Percentiles rank a stretch among this genome's conserved stretches.
Evolutionary conservation across 2,113 vertebrate genomes (phyloP).

Genomic region (Polypterus senegalus): DNA sequence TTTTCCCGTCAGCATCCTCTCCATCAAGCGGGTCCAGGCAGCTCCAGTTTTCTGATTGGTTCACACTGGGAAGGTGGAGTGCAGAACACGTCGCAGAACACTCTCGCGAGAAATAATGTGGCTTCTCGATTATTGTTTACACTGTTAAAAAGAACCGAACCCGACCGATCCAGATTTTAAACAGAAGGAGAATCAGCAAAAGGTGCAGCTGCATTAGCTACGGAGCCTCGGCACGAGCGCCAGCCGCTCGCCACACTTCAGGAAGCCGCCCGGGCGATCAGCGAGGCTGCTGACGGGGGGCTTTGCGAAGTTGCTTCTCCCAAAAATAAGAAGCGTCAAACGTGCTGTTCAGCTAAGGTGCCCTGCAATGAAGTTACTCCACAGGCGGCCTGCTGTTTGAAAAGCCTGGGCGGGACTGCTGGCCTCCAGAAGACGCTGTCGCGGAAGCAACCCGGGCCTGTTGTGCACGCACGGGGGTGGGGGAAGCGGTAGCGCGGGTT

Average conservation of each 20-base stretch:
- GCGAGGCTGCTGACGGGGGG: constrained; percentile 30
- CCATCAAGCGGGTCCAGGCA: too few species aligned
- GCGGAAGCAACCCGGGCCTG: constrained; percentile 24
- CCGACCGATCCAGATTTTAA: constrained; percentile 52
- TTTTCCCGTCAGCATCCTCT: too few species aligned
- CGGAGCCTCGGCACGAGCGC: constrained; percentile 20
- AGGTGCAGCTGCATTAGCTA: constrained; percentile 29
- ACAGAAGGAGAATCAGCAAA: constrained; percentile 24
- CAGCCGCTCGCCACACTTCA: constrained; percentile 24
- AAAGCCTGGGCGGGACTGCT: constrained; percentile 20
- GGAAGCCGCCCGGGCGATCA: constrained; percentile 19
- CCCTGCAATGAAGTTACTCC: constrained; percentile 7
- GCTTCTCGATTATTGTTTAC: constrained; percentile 66
- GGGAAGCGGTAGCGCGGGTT: constrained; percentile 33
- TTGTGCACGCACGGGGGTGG: constrained; percentile 38
- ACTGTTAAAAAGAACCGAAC: constrained; percentile 53
- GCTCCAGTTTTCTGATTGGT: constrained; percentile 13
- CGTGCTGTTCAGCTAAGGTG: background rate
- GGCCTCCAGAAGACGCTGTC: constrained; percentile 24
- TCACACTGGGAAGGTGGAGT: constrained; percentile 44
- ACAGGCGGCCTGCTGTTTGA: constrained; percentile 15
- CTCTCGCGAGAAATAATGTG: constrained; percentile 64
- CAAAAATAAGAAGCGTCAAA: background rate
- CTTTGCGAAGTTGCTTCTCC: constrained; percentile 12
- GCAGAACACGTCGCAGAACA: constrained; percentile 34